Evolutionary conservation across 1,140 invertebrate species (phyloP).

Genomic region (Anastatus disparis): DNA sequence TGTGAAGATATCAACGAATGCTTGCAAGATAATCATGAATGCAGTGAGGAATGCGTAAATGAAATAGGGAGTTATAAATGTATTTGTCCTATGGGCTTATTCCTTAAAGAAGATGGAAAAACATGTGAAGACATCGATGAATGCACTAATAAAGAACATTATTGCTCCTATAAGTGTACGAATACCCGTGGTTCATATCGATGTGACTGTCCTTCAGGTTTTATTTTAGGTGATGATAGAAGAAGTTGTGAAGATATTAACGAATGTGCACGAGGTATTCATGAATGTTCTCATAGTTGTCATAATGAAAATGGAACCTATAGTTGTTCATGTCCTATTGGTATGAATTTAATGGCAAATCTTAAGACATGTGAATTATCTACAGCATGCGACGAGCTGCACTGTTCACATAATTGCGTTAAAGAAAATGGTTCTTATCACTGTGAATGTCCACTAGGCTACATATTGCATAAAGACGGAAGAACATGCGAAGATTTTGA

Average conservation of each 20-base stretch:
- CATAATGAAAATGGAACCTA: constrained; percentile 68
- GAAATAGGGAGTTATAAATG: constrained; percentile 69
- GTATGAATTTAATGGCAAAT: constrained; percentile 77
- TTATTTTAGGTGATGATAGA: constrained; percentile 63
- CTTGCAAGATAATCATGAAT: constrained; percentile 35
- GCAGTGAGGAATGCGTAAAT: constrained; percentile 65
- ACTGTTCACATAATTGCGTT: constrained; percentile 68
- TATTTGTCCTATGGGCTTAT: constrained; percentile 69
- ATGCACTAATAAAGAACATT: constrained; percentile 54
- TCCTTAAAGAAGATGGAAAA: constrained; percentile 66
- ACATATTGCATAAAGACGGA: constrained; percentile 46
- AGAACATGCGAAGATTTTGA: constrained; percentile 74
- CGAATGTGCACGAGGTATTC: constrained; percentile 69
- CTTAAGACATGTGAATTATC: constrained; percentile 71
- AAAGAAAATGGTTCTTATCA: constrained; percentile 62
- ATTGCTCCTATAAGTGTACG: constrained; percentile 72
- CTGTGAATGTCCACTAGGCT: constrained; percentile 62
- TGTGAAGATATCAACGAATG: constrained; percentile 78
- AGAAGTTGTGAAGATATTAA: constrained; percentile 69
- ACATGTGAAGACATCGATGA: constrained; percentile 70
- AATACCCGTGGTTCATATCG: constrained; percentile 74
- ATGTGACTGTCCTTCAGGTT: constrained; percentile 74
- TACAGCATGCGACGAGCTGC: constrained; percentile 40
- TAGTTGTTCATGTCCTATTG: constrained; percentile 67
- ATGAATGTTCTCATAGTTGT: constrained; percentile 69